Percentiles rank a stretch among this genome's conserved stretches.
Evolutionary conservation across 2,113 vertebrate genomes (phyloP).

Genomic region (Lampris incognitus): DNA sequence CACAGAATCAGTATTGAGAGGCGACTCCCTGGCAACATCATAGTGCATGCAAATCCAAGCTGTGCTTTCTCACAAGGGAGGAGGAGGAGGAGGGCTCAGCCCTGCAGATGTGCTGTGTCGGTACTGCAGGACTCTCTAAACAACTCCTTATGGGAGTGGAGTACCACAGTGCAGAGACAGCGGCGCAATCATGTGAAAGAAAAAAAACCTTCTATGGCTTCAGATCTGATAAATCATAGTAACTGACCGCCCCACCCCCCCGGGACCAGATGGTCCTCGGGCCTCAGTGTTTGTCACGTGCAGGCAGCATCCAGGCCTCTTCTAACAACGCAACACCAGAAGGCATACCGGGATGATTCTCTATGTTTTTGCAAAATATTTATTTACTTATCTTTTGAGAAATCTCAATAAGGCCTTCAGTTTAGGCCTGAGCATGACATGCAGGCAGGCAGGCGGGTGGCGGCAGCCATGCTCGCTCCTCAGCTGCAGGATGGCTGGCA

Average conservation of each 20-base stretch:
- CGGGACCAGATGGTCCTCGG: too few relatives aligned
- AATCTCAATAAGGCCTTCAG: too few relatives aligned
- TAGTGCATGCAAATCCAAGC: neutral
- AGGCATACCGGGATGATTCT: too few relatives aligned
- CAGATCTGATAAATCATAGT: slow-evolving; percentile 7
- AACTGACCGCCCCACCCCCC: neutral
- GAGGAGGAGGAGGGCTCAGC: neutral
- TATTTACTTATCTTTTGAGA: too few relatives aligned
- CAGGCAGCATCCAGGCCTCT: too few relatives aligned
- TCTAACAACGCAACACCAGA: too few relatives aligned
- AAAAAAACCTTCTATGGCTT: neutral
- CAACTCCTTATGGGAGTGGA: neutral
- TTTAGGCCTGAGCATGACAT: neutral
- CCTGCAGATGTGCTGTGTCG: slow-evolving; percentile 15
- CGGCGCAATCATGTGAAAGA: neutral
- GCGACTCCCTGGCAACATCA: slow-evolving; percentile 21
- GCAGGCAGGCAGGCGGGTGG: neutral
- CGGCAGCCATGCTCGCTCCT: neutral
- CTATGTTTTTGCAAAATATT: too few relatives aligned
- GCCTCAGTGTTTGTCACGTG: too few relatives aligned
- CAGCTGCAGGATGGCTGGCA: slow-evolving; percentile 25
- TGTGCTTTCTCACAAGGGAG: neutral
- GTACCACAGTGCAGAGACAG: too few relatives aligned
- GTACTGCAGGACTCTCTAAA: neutral
- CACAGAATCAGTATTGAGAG: neutral